A percentile compares a stretch with the other conserved stretches of the same genome.
phyloP scores from a whole-genome alignment of 2,888 invertebrate genomes.

The Portevinia maculata region DNA sequence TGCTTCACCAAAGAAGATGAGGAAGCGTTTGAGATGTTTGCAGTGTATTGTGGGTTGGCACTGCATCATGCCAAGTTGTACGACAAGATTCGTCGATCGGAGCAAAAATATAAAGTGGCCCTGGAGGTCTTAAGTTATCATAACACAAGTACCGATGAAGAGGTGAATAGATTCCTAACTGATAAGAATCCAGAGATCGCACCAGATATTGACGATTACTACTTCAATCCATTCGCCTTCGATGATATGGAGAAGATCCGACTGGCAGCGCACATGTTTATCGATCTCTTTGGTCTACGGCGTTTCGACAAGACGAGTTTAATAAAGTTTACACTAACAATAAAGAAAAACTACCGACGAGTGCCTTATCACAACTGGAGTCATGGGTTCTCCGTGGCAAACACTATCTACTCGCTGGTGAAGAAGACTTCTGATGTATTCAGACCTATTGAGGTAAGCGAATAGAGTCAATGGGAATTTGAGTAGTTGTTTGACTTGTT shows the following conservation, averaged over 20 bases:
- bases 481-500: not conserved
- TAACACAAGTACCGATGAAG: conserved; percentile 90
- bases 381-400: conserved; percentile 94
- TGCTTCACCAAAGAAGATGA: conserved; percentile 88
- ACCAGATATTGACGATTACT: conserved; percentile 84
- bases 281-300: conserved; percentile 87
- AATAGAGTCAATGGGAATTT: conserved; percentile 40
- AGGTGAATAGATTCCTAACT: conserved; percentile 83
- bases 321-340: conserved; percentile 90
- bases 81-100: conserved; percentile 91
- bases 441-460: conserved; percentile 85
- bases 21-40: conserved; percentile 91
- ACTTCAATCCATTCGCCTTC: conserved; percentile 89
- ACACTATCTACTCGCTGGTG: conserved; percentile 90
- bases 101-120: conserved; percentile 92
- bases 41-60: conserved; percentile 93
- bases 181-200: conserved; percentile 77
- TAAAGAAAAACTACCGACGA: conserved; percentile 91
- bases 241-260: conserved; percentile 89
- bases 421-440: conserved; percentile 85
- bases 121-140: conserved; percentile 93
- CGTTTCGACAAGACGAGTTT: conserved; percentile 88
- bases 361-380: conserved; percentile 95
- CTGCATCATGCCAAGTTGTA: conserved; percentile 93
- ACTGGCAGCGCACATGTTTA: conserved; percentile 90